A percentile compares a stretch with the other conserved stretches of the same genome.
phyloP scores from a whole-genome alignment of 2,888 invertebrate genomes.

The Halocaridina rubra region DNA sequence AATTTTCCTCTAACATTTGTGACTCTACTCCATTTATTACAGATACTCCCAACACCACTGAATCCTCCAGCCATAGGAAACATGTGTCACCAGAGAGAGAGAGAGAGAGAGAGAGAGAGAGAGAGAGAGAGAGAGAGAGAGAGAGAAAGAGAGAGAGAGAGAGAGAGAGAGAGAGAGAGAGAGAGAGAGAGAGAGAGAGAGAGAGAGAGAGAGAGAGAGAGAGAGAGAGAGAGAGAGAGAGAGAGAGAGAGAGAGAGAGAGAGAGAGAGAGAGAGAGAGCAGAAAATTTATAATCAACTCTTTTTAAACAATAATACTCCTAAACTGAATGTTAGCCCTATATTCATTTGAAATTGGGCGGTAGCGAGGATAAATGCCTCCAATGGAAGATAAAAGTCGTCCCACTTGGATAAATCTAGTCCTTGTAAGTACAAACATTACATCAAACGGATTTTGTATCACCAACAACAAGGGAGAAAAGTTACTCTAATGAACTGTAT shows the following conservation, averaged over 20 bases:
- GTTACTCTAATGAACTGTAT: too few relatives aligned
- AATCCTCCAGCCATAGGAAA: background rate
- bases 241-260: conserved; percentile 1
- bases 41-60: background rate
- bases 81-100: background rate
- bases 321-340: too few relatives aligned
- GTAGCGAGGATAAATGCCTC: too few relatives aligned
- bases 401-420: too few relatives aligned
- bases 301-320: too few relatives aligned
- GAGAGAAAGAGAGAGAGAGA: background rate
- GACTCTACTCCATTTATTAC: background rate
- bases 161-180: background rate
- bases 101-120: conserved; percentile 1
- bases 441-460: too few relatives aligned
- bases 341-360: too few relatives aligned
- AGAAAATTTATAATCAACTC: background rate
- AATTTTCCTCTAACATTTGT: background rate
- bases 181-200: too few relatives aligned
- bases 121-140: conserved; percentile 1
- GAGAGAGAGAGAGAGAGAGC: background rate
- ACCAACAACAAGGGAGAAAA: too few relatives aligned
- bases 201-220: background rate
- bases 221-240: background rate
- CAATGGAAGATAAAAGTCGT: too few relatives aligned
- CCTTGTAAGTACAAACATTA: too few relatives aligned